Percentiles rank a stretch among this genome's conserved stretches.
phyloP scores from a whole-genome alignment of 2,888 invertebrate species.

The Pegoplata infirma region DNA sequence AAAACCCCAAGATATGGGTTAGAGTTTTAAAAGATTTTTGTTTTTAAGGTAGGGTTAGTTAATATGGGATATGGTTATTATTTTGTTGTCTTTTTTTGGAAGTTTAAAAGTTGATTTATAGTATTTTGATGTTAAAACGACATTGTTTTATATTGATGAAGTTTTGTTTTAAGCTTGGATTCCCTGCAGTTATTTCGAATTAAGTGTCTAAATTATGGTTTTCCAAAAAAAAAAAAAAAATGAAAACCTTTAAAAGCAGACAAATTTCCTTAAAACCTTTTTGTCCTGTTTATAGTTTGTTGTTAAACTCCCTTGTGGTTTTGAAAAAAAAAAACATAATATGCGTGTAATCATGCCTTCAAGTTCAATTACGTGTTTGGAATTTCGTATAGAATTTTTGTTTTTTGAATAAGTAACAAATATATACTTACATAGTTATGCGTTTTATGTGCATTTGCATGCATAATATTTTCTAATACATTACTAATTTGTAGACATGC shows the following conservation, averaged over 20 bases:
- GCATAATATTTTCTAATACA: conserved; percentile 3
- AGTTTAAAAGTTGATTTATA: not conserved
- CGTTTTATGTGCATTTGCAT: too few species aligned
- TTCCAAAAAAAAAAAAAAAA: not conserved
- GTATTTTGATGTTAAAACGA: not conserved
- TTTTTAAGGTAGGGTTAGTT: not conserved
- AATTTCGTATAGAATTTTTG: not conserved
- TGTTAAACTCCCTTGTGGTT: conserved; percentile 16
- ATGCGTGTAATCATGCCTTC: conserved; percentile 55
- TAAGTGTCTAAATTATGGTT: not conserved
- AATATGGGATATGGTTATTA: too few species aligned
- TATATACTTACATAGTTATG: too few species aligned
- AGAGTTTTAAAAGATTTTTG: not conserved
- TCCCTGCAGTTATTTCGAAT: conserved; percentile 26
- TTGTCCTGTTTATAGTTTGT: conserved; percentile 2
- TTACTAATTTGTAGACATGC: conserved; percentile 9
- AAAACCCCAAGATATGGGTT: not conserved
- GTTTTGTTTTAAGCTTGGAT: conserved; percentile 34
- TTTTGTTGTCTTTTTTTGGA: not conserved
- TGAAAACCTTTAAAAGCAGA: not conserved
- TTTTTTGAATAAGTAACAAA: too few species aligned
- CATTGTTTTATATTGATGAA: conserved; percentile 16
- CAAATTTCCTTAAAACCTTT: not conserved
- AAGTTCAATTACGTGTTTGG: conserved; percentile 61
- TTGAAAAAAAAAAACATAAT: conserved; percentile 37